A percentile compares a stretch with the other conserved stretches of the same genome.
Conservation (phyloP, 2,113 vertebrate species). For the Oreocharis arfaki region DNA sequence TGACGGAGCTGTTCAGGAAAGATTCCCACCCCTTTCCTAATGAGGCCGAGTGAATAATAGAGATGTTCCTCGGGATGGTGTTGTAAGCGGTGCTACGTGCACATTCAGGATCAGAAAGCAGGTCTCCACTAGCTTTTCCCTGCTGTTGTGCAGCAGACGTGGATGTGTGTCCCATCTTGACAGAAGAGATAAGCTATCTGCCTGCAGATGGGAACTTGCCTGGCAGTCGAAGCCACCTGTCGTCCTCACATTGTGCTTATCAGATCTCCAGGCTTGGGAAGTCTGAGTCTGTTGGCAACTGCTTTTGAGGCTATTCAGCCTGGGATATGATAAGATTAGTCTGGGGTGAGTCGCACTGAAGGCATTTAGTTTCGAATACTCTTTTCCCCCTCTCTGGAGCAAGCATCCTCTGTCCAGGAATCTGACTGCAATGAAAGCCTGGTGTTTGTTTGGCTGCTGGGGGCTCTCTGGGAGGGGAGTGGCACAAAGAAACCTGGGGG, state of each 20-base stretch:
- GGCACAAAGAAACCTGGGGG: background rate
- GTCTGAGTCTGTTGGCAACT: background rate
- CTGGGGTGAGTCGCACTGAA: background rate
- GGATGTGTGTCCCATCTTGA: slow-evolving; percentile 22
- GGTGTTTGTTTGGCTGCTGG: background rate
- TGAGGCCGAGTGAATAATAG: background rate
- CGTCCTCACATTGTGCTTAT: background rate
- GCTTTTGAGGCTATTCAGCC: background rate
- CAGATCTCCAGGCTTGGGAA: background rate
- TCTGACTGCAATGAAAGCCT: background rate
- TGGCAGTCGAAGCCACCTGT: background rate
- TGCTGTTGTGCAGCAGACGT: background rate
- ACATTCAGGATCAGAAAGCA: background rate
- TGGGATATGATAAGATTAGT: background rate
- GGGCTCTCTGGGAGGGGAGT: background rate
- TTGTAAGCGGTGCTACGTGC: background rate
- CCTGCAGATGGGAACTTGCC: background rate
- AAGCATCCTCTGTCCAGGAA: background rate
- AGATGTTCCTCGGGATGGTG: slow-evolving; percentile 6
- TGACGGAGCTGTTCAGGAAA: background rate
- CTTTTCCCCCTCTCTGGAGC: background rate
- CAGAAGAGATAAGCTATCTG: slow-evolving; percentile 29
- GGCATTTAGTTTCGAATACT: background rate
- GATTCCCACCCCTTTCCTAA: slow-evolving; percentile 32
- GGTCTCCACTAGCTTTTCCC: slow-evolving; percentile 5